Conservation (phyloP, 2,888 invertebrate genomes). For the Ectobius pallidus region DNA sequence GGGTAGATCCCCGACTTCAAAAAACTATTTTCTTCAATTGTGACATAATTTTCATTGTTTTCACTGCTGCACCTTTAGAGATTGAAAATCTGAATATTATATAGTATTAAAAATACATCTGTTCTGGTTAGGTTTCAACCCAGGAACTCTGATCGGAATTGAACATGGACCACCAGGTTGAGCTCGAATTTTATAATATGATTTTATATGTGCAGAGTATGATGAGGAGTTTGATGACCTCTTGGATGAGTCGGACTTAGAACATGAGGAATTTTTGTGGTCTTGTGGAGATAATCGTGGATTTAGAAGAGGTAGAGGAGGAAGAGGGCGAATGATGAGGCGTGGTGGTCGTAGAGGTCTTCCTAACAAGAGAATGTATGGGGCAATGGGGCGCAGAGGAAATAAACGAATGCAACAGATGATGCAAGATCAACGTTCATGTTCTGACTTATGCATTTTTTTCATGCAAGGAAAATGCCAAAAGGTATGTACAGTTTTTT, state of each 20-base stretch:
- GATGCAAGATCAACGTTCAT: constrained; percentile 57
- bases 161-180: too few relatives aligned
- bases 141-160: too few relatives aligned
- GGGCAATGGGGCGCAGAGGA: constrained; percentile 49
- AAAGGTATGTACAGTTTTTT: constrained; percentile 55
- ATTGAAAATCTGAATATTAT: too few relatives aligned
- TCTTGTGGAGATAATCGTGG: constrained; percentile 5
- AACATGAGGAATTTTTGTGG: constrained; percentile 24
- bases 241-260: constrained; percentile 38
- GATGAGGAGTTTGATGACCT: constrained; percentile 36
- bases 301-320: constrained; percentile 10
- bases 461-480: constrained; percentile 90
- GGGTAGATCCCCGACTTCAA: too few relatives aligned
- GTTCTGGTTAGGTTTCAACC: too few relatives aligned
- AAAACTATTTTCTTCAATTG: too few relatives aligned
- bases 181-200: too few relatives aligned
- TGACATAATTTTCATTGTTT: too few relatives aligned
- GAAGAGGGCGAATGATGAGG: constrained; percentile 50
- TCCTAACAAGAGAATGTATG: not conserved
- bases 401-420: constrained; percentile 59
- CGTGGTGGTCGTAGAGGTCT: constrained; percentile 11
- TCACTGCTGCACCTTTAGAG: too few relatives aligned
- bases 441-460: constrained; percentile 78
- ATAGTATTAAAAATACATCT: too few relatives aligned
- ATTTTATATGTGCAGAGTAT: too few relatives aligned